Evolutionary conservation across 2,888 invertebrate species (phyloP), one percentile per base, ranked within the genome.

Genomic region (Congeria kusceri): DNA sequence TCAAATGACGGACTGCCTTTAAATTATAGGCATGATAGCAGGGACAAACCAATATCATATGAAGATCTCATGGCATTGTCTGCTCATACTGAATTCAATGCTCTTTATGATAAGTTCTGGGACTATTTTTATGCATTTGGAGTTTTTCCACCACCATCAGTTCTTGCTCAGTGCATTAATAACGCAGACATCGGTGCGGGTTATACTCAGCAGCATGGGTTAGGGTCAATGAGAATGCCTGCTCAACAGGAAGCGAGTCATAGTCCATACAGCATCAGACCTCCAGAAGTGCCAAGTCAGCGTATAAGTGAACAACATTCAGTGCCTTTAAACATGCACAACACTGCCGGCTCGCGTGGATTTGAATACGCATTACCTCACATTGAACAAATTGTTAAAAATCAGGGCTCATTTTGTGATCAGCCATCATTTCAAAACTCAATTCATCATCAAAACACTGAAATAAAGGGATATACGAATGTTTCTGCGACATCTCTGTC

Each of bases 71-170:
- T 86, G 86, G 66, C 84, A 23, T 66, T 80, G 58, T 80, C 84
- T 49, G 64, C 77, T 57, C 73, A 77, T 25, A 80, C 88, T 49
- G 84, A 80, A 11, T 87, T 85, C 69, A 72, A 74, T 56, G 77
- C 78, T 61, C 78, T 88, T 67, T 89, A 91, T 65, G 83, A 87
- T n/a, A 86, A 88, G 53, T 90, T 90, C 75, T 90, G 90, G 88
- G 88, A 89, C 66, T 90, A 89, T 72, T 90, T 89, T 80, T 89
- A 90, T 71, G 76, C 79, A 7, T 80, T 84, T 79, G 91, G 91
- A 64, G 80, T 86, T 46, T 91, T 90, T 73, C 91, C 91, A 28
- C 90, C 91, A 23, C 74, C 83, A 32, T 81, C 84, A 44, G 81
- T 72, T n/a, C 64, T 72, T 39, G 71, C 64, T 57, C 53, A 53